A percentile compares a stretch with the other conserved stretches of the same genome.
Evolutionary conservation across 1,140 invertebrate genomes (phyloP).

Genomic region (Pinna nobilis): DNA sequence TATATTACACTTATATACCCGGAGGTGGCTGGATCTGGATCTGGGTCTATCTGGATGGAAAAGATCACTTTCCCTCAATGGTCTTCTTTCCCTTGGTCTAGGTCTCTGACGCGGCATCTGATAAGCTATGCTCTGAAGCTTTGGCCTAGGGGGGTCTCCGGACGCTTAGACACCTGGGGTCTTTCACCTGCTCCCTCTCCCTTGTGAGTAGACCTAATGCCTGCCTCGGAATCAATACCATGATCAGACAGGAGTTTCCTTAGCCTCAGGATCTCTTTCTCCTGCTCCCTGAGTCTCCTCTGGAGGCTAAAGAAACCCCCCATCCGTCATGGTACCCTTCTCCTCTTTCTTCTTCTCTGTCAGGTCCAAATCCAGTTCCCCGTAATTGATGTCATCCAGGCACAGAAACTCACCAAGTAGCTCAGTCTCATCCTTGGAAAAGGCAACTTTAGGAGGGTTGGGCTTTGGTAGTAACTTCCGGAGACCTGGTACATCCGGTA

Average conservation of each 20-base stretch:
- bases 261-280: background rate
- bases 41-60: background rate
- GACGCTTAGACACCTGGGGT: background rate
- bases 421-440: background rate
- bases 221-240: background rate
- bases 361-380: background rate
- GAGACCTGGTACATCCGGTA: background rate
- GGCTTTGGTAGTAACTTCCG: background rate
- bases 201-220: background rate
- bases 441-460: background rate
- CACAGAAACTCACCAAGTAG: background rate
- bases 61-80: background rate
- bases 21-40: no score
- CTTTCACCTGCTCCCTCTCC: background rate
- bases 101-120: background rate
- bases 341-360: background rate
- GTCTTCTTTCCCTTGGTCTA: background rate
- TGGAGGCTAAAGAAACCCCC: background rate
- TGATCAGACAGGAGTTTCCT: background rate
- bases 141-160: background rate
- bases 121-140: background rate
- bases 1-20: no score
- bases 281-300: background rate
- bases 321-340: background rate
- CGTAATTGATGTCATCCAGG: background rate